These are phyloP conservation scores for Zootoca vivipara DNA, from an alignment of 2,113 vertebrate genomes.

Conservation along the genomic window DNA sequence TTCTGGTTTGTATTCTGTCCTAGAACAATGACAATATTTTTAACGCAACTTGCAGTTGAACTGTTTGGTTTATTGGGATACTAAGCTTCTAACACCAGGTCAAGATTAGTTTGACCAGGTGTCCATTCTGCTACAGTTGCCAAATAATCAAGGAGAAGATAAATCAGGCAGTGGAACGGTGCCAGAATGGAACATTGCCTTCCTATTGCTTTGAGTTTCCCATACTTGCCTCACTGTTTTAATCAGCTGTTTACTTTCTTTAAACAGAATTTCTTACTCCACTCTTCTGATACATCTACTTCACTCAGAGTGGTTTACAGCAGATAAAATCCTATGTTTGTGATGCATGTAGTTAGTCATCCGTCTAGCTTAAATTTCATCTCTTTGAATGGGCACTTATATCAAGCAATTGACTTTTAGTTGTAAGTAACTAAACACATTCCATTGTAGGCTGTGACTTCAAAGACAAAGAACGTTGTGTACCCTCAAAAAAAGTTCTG, in stretches of 20 bases:
- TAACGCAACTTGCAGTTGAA: neutral
- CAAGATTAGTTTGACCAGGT: neutral
- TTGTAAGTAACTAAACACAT: neutral
- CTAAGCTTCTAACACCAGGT: conserved; percentile 5
- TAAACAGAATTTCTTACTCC: neutral
- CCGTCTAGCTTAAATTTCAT: conserved; percentile 12
- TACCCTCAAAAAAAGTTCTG: neutral
- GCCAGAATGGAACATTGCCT: conserved; percentile 47
- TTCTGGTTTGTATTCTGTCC: neutral
- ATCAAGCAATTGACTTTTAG: conserved; percentile 27
- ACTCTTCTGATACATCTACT: neutral
- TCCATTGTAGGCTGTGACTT: neutral
- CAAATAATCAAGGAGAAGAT: conserved; percentile 39
- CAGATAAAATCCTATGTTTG: neutral
- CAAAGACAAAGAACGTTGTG: neutral
- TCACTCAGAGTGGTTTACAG: neutral
- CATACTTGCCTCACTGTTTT: neutral
- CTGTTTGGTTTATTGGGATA: neutral
- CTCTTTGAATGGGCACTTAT: conserved; percentile 37
- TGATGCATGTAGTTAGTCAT: conserved; percentile 17
- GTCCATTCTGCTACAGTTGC: conserved; percentile 16
- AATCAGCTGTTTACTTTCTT: neutral
- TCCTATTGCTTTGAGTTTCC: conserved; percentile 52
- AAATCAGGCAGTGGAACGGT: conserved; percentile 44
- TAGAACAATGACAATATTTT: neutral